Evolutionary conservation across 2,797 vertebrate genomes (phyloP), one percentile per base, ranked within the genome.

Genomic region (Xiphorhynchus erythropygius): DNA sequence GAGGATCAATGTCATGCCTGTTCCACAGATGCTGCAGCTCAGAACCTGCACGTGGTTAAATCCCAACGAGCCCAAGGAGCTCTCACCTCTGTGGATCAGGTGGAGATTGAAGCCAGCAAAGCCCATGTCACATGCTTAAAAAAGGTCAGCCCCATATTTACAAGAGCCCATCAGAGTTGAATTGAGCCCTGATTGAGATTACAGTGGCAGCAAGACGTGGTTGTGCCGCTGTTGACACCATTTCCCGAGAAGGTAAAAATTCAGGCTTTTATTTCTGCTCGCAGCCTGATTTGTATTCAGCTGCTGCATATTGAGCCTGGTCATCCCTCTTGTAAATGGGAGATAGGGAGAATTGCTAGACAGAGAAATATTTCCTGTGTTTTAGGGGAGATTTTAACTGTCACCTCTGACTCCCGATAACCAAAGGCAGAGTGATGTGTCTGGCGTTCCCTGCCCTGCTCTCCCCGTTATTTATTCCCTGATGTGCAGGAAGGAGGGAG

Each of bases 271-370:
- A 17, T 92, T 95, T n/a, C 5, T 23, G 79, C 28, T 67, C 9
- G 16, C 75, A 74, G 90, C 89, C 91, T 94, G 94, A 86, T 89
- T 90, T 92, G 93, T 89, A 96, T 97, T 95, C 83, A 63, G 9
- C 93, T 84, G 76, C 95, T 68, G 82, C 79, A 24, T 68, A 71
- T 90, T 86, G 87, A 93, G 78, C 49, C 88, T 37, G 86, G 93
- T 85, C 90, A 93, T 90, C 30, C 69, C 63, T 97, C 90, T 96
- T 76, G 69, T 63, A 94, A 95, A 90, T 91, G 88, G 78, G 59
- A 96, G 90, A 82, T 74, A 67, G 89, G 89, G 93, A 70, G 90
- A 91, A 85, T 27, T 78, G 84, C 93, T 74, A 13, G 3, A 67
- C 76, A 91, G 80, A 60, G 89, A 64, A 93, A 88, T 80, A 89